Evolutionary conservation across 2,888 invertebrate genomes (phyloP).

Genomic region (Drosophila paramelanica): DNA sequence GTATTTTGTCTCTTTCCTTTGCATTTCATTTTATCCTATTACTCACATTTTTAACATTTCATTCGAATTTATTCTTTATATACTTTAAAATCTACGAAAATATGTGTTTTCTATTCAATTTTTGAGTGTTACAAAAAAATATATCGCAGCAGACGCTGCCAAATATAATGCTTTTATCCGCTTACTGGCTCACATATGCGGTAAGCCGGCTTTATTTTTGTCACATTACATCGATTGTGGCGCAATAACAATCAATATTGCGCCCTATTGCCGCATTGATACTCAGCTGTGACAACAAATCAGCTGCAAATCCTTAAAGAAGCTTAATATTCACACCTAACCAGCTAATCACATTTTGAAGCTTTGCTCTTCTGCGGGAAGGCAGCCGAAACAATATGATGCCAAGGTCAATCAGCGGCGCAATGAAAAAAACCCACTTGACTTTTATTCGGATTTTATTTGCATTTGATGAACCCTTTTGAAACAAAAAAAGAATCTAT

Average conservation of each 20-base stretch:
- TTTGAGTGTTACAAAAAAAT: background rate
- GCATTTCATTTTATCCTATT: background rate
- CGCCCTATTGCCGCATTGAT: constrained; percentile 9
- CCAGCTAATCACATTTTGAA: constrained; percentile 14
- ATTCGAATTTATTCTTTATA: no score
- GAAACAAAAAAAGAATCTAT: no score
- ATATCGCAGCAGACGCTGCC: background rate
- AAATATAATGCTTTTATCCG: constrained; percentile 4
- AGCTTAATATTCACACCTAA: constrained; percentile 56
- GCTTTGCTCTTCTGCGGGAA: constrained; percentile 8
- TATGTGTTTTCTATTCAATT: background rate
- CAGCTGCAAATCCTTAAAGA: constrained; percentile 40
- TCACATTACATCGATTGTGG: constrained; percentile 16
- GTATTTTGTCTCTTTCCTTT: background rate
- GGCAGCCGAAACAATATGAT: constrained; percentile 7
- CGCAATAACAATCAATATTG: constrained; percentile 32
- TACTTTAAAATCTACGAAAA: no score
- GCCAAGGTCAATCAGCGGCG: constrained; percentile 35
- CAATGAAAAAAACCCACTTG: constrained; percentile 23
- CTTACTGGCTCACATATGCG: background rate
- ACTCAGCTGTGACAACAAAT: constrained; percentile 21
- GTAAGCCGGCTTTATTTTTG: constrained; percentile 11
- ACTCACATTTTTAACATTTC: background rate
- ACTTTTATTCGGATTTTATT: constrained; percentile 34
- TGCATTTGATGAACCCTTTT: constrained; percentile 29